Conservation (phyloP, 2,113 vertebrate genomes). For the Antechinus flavipes region DNA sequence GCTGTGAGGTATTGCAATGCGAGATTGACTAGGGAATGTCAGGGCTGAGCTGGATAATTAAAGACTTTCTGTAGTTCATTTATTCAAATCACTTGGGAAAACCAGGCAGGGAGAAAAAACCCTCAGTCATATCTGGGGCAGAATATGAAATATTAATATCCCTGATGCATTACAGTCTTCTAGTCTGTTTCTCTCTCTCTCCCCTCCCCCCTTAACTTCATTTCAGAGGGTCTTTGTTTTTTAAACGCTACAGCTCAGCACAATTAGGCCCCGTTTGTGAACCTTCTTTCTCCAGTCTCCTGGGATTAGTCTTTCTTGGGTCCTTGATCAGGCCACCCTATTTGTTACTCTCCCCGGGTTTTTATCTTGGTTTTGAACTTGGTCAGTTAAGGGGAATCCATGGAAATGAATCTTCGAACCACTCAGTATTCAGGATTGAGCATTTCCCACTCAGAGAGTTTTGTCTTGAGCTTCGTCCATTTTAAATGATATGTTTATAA, state of each 20-base stretch:
- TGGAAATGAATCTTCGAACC: background rate
- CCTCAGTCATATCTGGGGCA: conserved; percentile 76
- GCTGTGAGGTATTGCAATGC: too few species aligned
- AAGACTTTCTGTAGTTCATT: background rate
- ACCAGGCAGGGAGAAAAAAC: background rate
- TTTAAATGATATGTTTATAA: background rate
- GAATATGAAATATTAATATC: conserved; percentile 80
- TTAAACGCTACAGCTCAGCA: background rate
- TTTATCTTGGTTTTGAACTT: background rate
- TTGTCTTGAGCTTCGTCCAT: background rate
- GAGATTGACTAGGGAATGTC: background rate
- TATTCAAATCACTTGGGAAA: background rate
- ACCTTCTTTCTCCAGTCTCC: background rate
- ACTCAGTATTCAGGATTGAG: background rate
- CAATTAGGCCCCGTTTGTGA: background rate
- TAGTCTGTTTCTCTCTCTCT: conserved; percentile 50
- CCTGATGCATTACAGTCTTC: conserved; percentile 75
- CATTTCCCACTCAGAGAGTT: background rate
- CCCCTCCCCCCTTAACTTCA: background rate
- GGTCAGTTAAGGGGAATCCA: background rate
- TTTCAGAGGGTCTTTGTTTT: conserved; percentile 2
- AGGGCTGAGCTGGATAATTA: background rate
- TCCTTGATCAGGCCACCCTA: background rate
- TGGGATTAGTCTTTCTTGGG: background rate
- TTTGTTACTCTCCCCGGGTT: background rate